A percentile compares a stretch with the other conserved stretches of the same genome.
Conservation (phyloP, 2,888 invertebrate species). For the Cheilosia pagana region DNA sequence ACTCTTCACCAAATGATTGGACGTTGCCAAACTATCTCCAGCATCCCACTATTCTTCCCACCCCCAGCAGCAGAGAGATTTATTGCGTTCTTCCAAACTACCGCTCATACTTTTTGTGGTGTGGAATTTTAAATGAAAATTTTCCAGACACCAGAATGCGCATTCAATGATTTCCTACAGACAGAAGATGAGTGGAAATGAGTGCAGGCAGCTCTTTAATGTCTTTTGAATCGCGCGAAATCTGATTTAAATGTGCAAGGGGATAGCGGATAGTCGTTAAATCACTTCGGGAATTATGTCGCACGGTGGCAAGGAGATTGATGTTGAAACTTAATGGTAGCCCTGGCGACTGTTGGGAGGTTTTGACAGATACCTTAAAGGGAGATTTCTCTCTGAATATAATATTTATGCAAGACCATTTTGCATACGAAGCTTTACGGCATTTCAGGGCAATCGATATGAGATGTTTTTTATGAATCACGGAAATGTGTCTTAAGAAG, state of each 20-base stretch:
- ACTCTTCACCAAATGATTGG: not conserved
- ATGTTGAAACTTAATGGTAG: slow-evolving; percentile 3
- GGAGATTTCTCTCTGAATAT: too few species aligned
- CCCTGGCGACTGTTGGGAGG: not conserved
- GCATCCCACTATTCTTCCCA: too few species aligned
- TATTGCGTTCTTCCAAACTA: slow-evolving; percentile 3
- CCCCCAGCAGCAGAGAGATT: not conserved
- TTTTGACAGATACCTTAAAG: not conserved
- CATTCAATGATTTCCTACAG: not conserved
- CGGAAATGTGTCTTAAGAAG: too few species aligned
- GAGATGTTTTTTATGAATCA: too few species aligned
- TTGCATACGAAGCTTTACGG: too few species aligned
- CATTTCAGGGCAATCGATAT: too few species aligned
- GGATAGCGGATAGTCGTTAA: slow-evolving; percentile 10
- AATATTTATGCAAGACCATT: too few species aligned
- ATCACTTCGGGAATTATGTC: slow-evolving; percentile 11
- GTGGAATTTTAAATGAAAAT: not conserved
- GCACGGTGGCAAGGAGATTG: not conserved
- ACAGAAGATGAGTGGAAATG: slow-evolving; percentile 13
- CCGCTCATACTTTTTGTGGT: not conserved
- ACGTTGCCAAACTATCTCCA: not conserved
- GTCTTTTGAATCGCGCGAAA: slow-evolving; percentile 5
- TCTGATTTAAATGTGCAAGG: slow-evolving; percentile 19
- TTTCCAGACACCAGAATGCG: slow-evolving; percentile 3
- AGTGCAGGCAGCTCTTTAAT: slow-evolving; percentile 15